Base-by-base conservation (phyloP, 1,140 invertebrate genomes). In the Stegodyphus mimosarum region DNA sequence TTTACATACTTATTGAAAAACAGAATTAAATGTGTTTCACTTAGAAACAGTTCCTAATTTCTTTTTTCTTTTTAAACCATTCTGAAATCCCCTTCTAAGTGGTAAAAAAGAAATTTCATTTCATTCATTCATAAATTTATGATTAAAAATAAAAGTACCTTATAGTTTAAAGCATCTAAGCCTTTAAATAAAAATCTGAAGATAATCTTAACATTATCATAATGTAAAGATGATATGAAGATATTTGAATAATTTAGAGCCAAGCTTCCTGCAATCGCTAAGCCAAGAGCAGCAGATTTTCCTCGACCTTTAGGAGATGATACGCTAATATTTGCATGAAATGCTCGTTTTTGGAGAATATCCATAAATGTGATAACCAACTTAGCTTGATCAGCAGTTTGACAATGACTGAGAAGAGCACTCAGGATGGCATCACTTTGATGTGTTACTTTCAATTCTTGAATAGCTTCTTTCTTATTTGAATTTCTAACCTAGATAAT, bases 181-280 rank as follows among this genome's bases (percentile, higher is more conserved):
- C 98, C 95, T 93, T 99, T 99, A 60, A 99, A 94, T 17, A 99
- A 92, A 91, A 99, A 99, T 90, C 99, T 96, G 91, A 99, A 99
- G 2, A 99, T 91, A 0, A 98, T 99, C 86, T 96, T 98, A 89
- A 99, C 93, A 92, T 99, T 99, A 90, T 99, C 98, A 5, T 98
- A 98, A 90, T 96, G 96, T 2, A 99, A 99, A 87, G 97, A 98
- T 0, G 98, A 99, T 13, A 99, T 97, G 91, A 98, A 99, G 72
- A 99, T 96, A 90, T 99, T 99, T 15, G 98, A 97, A 91, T 99
- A 99, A 18, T 96, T 96, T 89, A 95, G 95, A 13, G 90, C 92
- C 53, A 94, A 90, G 53, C 93, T 92, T 6, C 91, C 90, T 51
- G 92, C 95, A 51, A 99, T 95, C 4, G 98, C 94, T 70, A 99